Evolutionary conservation across 1,140 invertebrate genomes (phyloP).

Genomic region (Drosophila persimilis): DNA sequence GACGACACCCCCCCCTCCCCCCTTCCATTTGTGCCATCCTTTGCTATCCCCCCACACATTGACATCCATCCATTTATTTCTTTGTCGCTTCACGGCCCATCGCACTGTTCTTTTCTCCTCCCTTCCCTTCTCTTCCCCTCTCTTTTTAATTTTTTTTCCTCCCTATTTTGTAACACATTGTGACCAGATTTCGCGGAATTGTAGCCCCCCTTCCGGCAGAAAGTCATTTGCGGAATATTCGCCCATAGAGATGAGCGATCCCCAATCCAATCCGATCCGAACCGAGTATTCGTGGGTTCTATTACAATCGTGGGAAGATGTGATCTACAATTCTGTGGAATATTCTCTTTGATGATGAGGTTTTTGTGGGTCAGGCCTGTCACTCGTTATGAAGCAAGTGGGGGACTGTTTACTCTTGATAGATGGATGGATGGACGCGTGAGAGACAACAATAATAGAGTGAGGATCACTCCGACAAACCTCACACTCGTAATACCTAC

Average conservation of each 20-base stretch:
- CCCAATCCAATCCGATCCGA: too few relatives aligned
- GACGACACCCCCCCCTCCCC: background rate
- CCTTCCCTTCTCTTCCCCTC: too few relatives aligned
- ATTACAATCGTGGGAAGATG: background rate
- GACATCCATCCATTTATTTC: constrained; percentile 23
- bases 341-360: constrained; percentile 13
- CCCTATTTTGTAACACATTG: constrained; percentile 69
- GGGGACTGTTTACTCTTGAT: constrained; percentile 8
- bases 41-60: constrained; percentile 5
- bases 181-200: constrained; percentile 70
- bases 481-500: too few relatives aligned
- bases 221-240: constrained; percentile 14
- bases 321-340: constrained; percentile 17
- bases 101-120: constrained; percentile 23
- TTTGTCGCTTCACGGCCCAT: constrained; percentile 46
- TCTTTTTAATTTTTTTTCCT: too few relatives aligned
- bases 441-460: constrained; percentile 13
- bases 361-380: constrained; percentile 9
- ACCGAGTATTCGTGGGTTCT: constrained; percentile 1
- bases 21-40: background rate
- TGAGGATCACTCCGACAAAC: constrained; percentile 8
- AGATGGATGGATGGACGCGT: constrained; percentile 5
- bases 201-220: constrained; percentile 17
- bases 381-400: constrained; percentile 28
- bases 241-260: constrained; percentile 42